Evolutionary conservation across 2,888 invertebrate genomes (phyloP).

Genomic region (Schizaphis graminum): DNA sequence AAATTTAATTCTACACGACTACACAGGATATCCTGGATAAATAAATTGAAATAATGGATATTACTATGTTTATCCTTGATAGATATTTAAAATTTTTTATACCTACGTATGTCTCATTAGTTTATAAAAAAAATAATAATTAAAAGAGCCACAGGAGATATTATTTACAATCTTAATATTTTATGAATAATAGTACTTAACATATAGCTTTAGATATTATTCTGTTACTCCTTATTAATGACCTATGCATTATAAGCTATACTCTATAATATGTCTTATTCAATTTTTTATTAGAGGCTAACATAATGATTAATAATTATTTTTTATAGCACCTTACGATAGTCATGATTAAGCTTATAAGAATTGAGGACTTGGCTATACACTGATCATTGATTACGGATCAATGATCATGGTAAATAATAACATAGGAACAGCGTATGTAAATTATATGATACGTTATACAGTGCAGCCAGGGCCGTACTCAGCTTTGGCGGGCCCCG

Average conservation of each 20-base stretch:
- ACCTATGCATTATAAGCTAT: neutral
- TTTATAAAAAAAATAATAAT: conserved; percentile 27
- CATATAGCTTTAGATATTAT: neutral
- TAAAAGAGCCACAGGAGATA: conserved; percentile 46
- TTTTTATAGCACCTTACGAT: neutral
- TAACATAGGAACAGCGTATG: neutral
- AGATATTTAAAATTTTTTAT: conserved; percentile 17
- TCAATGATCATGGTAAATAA: neutral
- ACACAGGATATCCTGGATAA: conserved; percentile 57
- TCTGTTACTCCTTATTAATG: neutral
- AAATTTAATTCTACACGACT: neutral
- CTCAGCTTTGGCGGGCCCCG: no score
- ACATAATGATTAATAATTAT: neutral
- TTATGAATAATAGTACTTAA: neutral
- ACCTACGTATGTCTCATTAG: neutral
- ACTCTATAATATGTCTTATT: neutral
- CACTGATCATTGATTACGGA: neutral
- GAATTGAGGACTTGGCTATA: neutral
- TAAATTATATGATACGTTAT: neutral
- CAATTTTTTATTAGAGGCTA: neutral
- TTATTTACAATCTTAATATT: neutral
- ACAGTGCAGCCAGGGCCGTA: neutral
- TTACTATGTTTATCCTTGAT: conserved; percentile 42
- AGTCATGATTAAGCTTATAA: neutral
- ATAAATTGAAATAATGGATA: conserved; percentile 13